Percentiles rank a stretch among this genome's conserved stretches.
These are phyloP conservation scores for Pelobates cultripes DNA, from an alignment of 2,797 vertebrate species.

Conservation along the genomic window DNA sequence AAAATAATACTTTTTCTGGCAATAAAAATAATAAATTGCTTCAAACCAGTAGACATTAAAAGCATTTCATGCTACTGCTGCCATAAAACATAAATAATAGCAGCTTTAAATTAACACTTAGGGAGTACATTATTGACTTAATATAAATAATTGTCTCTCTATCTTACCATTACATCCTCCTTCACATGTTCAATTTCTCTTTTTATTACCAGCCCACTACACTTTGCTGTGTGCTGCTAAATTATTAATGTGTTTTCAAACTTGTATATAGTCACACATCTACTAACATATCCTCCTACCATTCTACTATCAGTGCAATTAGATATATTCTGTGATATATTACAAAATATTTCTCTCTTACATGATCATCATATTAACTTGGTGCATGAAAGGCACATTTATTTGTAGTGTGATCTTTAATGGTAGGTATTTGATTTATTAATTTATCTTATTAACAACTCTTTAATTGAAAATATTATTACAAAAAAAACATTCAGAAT, in stretches of 20 bases:
- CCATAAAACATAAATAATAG: conserved; percentile 38
- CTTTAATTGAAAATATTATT: too few species aligned
- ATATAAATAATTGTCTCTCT: conserved; percentile 47
- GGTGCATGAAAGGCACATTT: too few species aligned
- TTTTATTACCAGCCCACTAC: conserved; percentile 19
- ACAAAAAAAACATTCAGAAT: too few species aligned
- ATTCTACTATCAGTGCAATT: not conserved
- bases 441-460: too few species aligned
- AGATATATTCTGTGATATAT: too few species aligned
- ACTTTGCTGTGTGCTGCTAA: conserved; percentile 22
- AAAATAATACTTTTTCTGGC: conserved; percentile 41
- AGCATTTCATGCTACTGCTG: conserved; percentile 28
- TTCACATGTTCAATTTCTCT: conserved; percentile 34
- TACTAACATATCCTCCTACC: not conserved
- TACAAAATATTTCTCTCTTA: too few species aligned
- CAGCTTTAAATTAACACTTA: conserved; percentile 47
- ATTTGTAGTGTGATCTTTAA: too few species aligned
- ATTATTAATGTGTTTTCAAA: not conserved
- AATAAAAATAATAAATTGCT: conserved; percentile 50
- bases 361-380: too few species aligned
- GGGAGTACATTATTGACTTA: conserved; percentile 52
- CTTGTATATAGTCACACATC: conserved; percentile 17
- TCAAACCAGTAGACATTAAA: conserved; percentile 33
- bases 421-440: too few species aligned
- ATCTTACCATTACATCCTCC: conserved; percentile 26